Evolutionary conservation across 2,888 invertebrate species (phyloP).

Genomic region (Cosmia trapezina): DNA sequence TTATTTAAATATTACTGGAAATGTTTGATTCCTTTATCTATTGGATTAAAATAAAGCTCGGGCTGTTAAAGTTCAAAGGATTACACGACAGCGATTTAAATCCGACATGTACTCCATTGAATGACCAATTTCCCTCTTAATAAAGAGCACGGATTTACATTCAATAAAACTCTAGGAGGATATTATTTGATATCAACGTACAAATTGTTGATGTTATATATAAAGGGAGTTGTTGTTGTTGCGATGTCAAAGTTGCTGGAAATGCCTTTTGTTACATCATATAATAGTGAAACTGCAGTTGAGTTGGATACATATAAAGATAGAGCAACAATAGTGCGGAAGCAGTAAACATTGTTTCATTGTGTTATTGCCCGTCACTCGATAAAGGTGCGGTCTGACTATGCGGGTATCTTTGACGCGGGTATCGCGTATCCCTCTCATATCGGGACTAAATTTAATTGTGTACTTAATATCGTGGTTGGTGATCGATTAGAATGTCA

Average conservation of each 20-base stretch:
- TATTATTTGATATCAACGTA: slow-evolving; percentile 5
- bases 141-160: not conserved
- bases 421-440: not conserved
- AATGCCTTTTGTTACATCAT: slow-evolving; percentile 17
- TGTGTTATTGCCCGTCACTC: slow-evolving; percentile 2
- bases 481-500: not conserved
- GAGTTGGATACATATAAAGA: slow-evolving; percentile 12
- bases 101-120: not conserved
- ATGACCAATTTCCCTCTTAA: slow-evolving; percentile 4
- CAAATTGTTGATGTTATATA: slow-evolving; percentile 13
- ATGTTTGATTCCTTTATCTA: not conserved
- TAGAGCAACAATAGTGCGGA: slow-evolving; percentile 23
- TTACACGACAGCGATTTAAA: slow-evolving; percentile 9
- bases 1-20: no score
- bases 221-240: no score
- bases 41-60: not conserved
- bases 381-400: slow-evolving; percentile 13
- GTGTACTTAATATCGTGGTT: not conserved
- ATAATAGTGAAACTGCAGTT: slow-evolving; percentile 32
- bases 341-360: slow-evolving; percentile 11
- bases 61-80: not conserved
- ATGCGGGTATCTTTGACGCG: not conserved
- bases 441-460: slow-evolving; percentile 9
- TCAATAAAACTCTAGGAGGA: not conserved
- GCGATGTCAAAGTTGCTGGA: slow-evolving; percentile 27